Evolutionary conservation across 2,888 invertebrate species (phyloP).

Genomic region (Tortrix viridana): DNA sequence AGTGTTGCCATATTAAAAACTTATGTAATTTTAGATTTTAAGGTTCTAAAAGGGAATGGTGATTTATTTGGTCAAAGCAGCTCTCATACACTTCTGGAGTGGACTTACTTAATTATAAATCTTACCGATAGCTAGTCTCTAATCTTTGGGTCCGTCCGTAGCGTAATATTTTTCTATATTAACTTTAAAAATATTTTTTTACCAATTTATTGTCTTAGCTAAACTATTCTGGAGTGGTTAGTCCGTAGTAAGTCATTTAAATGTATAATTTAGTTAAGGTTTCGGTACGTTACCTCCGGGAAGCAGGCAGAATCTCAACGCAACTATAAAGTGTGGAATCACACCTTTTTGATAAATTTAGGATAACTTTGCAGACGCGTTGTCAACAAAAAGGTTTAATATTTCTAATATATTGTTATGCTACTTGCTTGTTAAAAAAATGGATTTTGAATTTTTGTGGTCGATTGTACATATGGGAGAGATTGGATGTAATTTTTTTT

Average conservation of each 20-base stretch:
- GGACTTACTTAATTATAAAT: slow-evolving; percentile 30
- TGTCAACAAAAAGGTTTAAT: no score
- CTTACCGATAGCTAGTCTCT: slow-evolving; percentile 47
- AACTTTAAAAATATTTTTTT: slow-evolving; percentile 42
- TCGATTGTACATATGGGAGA: no score
- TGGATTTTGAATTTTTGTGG: no score
- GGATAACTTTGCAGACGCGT: no score
- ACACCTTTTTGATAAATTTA: background rate
- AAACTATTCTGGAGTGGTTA: slow-evolving; percentile 31
- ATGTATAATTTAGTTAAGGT: slow-evolving; percentile 32
- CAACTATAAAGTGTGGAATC: background rate
- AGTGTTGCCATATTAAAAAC: background rate
- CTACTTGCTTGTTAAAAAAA: no score
- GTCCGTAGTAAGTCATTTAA: slow-evolving; percentile 36
- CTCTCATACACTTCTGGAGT: background rate
- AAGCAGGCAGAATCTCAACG: background rate
- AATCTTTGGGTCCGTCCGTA: slow-evolving; percentile 56
- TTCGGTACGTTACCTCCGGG: slow-evolving; percentile 27
- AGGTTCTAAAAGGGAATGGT: no score
- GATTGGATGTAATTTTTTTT: no score
- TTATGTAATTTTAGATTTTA: no score
- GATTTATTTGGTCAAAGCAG: background rate
- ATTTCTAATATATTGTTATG: no score
- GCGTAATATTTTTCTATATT: slow-evolving; percentile 43
- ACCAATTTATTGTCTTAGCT: slow-evolving; percentile 41